These are phyloP conservation scores for Dolomedes plantarius DNA, from an alignment of 2,888 invertebrate genomes.

Conservation along the genomic window DNA sequence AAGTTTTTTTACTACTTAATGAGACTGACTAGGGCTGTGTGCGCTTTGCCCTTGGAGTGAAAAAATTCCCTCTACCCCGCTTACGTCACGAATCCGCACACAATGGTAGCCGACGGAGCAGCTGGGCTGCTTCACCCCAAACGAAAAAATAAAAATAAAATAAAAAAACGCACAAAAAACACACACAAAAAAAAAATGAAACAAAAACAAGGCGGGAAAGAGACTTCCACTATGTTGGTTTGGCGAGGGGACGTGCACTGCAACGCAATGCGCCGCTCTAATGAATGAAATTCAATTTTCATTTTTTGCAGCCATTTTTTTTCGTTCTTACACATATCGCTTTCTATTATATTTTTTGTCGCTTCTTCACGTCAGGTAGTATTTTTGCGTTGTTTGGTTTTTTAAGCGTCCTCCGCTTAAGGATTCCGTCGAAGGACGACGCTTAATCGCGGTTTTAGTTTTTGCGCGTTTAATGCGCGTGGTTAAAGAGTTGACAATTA, in stretches of 20 bases:
- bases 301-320: slow-evolving; percentile 51
- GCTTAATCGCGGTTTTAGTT: slow-evolving; percentile 58
- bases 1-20: slow-evolving; percentile 32
- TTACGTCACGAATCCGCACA: slow-evolving; percentile 39
- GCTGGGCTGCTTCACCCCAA: slow-evolving; percentile 28
- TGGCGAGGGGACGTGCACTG: slow-evolving; percentile 50
- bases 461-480: slow-evolving; percentile 51
- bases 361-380: slow-evolving; percentile 40
- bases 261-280: slow-evolving; percentile 59
- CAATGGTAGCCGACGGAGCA: slow-evolving; percentile 43
- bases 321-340: slow-evolving; percentile 5
- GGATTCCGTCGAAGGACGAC: slow-evolving; percentile 40
- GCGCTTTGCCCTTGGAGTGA: slow-evolving; percentile 52
- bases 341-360: slow-evolving; percentile 27
- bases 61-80: slow-evolving; percentile 51
- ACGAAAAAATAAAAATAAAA: slow-evolving; percentile 22
- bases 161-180: slow-evolving; percentile 19
- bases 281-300: slow-evolving; percentile 71
- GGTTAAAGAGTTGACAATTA: slow-evolving; percentile 68
- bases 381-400: slow-evolving; percentile 26
- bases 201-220: slow-evolving; percentile 13
- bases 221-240: slow-evolving; percentile 6
- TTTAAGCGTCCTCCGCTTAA: slow-evolving; percentile 37
- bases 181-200: slow-evolving; percentile 29
- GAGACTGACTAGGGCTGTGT: slow-evolving; percentile 22